These are phyloP conservation scores for Lasioglossum villosulum DNA, from an alignment of 2,888 invertebrate species.

Conservation along the genomic window DNA sequence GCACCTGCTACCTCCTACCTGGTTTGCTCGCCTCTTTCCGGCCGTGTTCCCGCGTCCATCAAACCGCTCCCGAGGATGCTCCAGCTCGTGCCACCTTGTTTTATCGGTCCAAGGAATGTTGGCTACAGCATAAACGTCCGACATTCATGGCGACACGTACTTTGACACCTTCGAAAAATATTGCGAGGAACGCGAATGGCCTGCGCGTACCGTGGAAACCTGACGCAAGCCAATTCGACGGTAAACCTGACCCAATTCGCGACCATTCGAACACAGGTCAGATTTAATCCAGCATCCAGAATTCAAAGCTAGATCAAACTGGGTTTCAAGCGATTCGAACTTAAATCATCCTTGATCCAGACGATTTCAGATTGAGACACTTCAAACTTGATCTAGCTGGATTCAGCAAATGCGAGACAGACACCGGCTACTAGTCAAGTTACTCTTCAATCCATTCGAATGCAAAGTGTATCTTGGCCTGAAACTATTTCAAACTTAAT, in stretches of 20 bases:
- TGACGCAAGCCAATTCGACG: not conserved
- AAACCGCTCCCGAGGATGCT: not conserved
- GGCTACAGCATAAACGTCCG: not conserved
- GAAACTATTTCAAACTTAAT: not conserved
- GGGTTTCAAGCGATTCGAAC: not conserved
- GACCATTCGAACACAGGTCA: not conserved
- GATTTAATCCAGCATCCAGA: not conserved
- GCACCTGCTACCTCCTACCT: conserved; percentile 50
- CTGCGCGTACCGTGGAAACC: not conserved
- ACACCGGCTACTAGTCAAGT: too few relatives aligned
- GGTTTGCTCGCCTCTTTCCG: not conserved
- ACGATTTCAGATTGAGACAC: not conserved
- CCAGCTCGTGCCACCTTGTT: conserved; percentile 10
- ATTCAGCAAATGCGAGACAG: not conserved
- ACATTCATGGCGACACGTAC: not conserved
- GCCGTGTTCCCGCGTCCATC: not conserved
- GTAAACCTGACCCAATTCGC: not conserved
- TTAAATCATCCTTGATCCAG: not conserved
- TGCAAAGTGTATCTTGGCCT: not conserved
- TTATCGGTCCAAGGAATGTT: not conserved
- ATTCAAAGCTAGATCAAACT: not conserved
- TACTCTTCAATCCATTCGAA: too few relatives aligned
- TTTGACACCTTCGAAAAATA: not conserved
- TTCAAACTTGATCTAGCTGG: not conserved
- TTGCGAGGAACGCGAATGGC: not conserved